Evolutionary conservation across 2,888 invertebrate genomes (phyloP), one percentile per base, ranked within the genome.

Genomic region (Leptopilina myrica): DNA sequence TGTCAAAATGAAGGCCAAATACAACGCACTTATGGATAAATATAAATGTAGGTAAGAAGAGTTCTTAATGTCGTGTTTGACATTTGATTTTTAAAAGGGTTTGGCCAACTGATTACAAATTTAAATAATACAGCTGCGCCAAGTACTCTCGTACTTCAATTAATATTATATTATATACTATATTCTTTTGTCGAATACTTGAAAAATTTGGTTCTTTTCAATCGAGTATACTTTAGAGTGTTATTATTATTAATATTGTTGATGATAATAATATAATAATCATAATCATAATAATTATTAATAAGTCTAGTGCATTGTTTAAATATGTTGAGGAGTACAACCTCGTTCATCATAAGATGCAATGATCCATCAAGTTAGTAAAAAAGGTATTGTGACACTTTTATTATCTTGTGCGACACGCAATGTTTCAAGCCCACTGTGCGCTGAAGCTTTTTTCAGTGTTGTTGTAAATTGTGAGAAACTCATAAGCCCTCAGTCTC

Each of bases 401-500:
- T 79, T 79, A 79, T 81, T 79, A 81, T 81, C 79, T 78, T 69
- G 78, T 65, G n/a, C 76, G 79, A 81, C 80, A 80, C 78, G 77
- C 75, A 46, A 66, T 66, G 66, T 66, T 66, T 66, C 66, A 46
- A 66, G n/a, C 46, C 15, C 66, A 66, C 66, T 12, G 7, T 43
- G 8, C 40, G 43, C n/a, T 14, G 46, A 46, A 66, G 43, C 46
- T 64, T 43, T 20, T 67, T 20, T 49, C 15, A 43, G 43, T 33
- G 43, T 8, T 15, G 20, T 12, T 20, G 49, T 46, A 67, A 49
- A 20, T 67, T 49, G 43, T 11, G 12, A 67, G 15, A 67, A 67
- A 67, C 67, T 67, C 46, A 46, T 46, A 66, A 26, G 64, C 9
- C 26, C 26, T 26, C n/a, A n/a, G 64, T 40, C 64, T 64, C 11